Percentiles rank a stretch among this genome's conserved stretches.
Evolutionary conservation across 2,797 vertebrate genomes (phyloP).

Genomic region (Sebastes kiyomatsui): DNA sequence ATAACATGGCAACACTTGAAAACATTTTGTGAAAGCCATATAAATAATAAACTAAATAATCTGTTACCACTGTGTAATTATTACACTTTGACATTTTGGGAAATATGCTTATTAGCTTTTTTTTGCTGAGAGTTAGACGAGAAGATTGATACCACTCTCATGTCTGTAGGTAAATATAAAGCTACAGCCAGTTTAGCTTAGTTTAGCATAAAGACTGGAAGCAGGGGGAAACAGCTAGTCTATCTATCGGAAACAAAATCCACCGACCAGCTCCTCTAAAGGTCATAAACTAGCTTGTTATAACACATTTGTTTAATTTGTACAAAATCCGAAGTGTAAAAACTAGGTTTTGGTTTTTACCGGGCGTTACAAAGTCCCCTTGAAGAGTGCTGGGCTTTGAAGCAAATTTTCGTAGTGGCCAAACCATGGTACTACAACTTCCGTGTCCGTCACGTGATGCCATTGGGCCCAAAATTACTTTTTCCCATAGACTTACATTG

Average conservation of each 20-base stretch:
- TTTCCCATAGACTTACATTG: too few species aligned
- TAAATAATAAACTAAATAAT: not conserved
- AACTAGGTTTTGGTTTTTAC: too few species aligned
- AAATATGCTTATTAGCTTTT: not conserved
- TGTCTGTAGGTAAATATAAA: not conserved
- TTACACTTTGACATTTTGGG: not conserved
- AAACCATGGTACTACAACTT: too few species aligned
- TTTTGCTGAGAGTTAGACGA: not conserved
- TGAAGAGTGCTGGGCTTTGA: too few species aligned
- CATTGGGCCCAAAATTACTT: too few species aligned
- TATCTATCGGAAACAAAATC: not conserved
- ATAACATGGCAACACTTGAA: not conserved
- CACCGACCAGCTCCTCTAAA: not conserved
- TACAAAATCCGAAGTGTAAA: too few species aligned
- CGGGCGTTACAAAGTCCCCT: rapidly evolving
- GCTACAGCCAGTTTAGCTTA: not conserved
- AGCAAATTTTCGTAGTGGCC: too few species aligned
- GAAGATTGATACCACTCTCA: not conserved
- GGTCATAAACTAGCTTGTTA: not conserved
- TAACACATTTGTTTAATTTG: not conserved
- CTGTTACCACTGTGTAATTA: too few species aligned
- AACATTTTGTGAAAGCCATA: not conserved
- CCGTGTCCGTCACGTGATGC: rapidly evolving
- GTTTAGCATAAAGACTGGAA: not conserved
- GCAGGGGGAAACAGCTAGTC: not conserved